phyloP scores from a whole-genome alignment of 2,888 invertebrate species.

The Polietes domitor region DNA sequence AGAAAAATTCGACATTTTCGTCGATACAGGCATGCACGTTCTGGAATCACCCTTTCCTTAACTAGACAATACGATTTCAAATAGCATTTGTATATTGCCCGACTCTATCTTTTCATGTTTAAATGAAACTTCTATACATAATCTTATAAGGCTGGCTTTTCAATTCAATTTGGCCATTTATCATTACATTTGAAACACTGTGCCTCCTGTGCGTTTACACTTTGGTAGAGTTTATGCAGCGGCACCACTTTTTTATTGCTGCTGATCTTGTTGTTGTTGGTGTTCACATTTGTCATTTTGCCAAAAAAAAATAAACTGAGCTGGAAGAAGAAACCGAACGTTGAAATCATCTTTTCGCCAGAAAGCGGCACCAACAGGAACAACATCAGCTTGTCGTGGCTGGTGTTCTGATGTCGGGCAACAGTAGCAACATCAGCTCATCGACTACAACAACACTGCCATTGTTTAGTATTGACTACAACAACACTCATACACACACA shows the following conservation, averaged over 20 bases:
- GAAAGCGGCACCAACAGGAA: conserved; percentile 46
- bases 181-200: conserved; percentile 17
- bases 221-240: conserved; percentile 53
- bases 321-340: neutral
- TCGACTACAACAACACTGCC: conserved; percentile 25
- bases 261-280: conserved; percentile 33
- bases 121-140: no score
- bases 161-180: no score
- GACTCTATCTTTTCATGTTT: no score
- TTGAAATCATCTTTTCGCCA: conserved; percentile 7
- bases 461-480: conserved; percentile 7
- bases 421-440: neutral
- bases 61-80: no score
- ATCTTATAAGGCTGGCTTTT: neutral
- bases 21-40: no score
- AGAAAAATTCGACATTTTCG: no score
- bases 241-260: conserved; percentile 64
- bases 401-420: conserved; percentile 52
- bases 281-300: conserved; percentile 77
- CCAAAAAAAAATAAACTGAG: conserved; percentile 68
- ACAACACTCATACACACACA: neutral
- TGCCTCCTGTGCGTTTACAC: conserved; percentile 48
- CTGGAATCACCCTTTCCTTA: no score
- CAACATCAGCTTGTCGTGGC: conserved; percentile 36
- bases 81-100: no score